Conservation (phyloP, 2,888 invertebrate species). For the Caenorhabditis parvicauda region DNA sequence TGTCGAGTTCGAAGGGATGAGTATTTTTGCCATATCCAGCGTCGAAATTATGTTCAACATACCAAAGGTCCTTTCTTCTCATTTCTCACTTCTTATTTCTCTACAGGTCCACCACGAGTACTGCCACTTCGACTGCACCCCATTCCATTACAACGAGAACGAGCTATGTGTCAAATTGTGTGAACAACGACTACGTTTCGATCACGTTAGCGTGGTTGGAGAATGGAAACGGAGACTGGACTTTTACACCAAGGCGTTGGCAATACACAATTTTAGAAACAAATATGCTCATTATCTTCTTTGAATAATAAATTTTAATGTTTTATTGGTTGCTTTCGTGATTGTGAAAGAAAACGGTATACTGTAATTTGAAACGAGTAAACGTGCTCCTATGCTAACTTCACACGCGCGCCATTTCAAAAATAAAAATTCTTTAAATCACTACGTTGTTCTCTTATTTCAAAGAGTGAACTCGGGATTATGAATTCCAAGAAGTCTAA, state of each 20-base stretch:
- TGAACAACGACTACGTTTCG: conserved; percentile 21
- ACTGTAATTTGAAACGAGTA: too few relatives aligned
- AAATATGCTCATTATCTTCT: conserved; percentile 22
- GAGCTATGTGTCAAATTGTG: conserved; percentile 29
- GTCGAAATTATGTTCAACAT: conserved; percentile 26
- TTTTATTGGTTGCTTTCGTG: too few relatives aligned
- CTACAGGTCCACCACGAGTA: conserved; percentile 21
- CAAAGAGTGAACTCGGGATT: too few relatives aligned
- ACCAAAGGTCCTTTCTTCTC: conserved; percentile 9
- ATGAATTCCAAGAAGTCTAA: too few relatives aligned
- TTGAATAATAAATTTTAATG: too few relatives aligned
- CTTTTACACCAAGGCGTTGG: conserved; percentile 25
- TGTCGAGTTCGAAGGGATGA: conserved; percentile 21
- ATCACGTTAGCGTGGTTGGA: conserved; percentile 22
- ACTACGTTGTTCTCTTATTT: too few relatives aligned
- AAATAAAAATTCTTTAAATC: too few relatives aligned
- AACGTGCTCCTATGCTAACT: too few relatives aligned
- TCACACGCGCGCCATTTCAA: too few relatives aligned
- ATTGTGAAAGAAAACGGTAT: too few relatives aligned
- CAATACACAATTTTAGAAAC: conserved; percentile 26
- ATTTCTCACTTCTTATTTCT: neutral
- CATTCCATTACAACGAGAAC: conserved; percentile 22
- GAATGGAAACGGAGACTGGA: conserved; percentile 34
- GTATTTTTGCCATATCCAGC: conserved; percentile 31
- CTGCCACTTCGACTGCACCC: conserved; percentile 24